Conservation (phyloP, 2,113 vertebrate species). For the Engraulis encrasicolus region DNA sequence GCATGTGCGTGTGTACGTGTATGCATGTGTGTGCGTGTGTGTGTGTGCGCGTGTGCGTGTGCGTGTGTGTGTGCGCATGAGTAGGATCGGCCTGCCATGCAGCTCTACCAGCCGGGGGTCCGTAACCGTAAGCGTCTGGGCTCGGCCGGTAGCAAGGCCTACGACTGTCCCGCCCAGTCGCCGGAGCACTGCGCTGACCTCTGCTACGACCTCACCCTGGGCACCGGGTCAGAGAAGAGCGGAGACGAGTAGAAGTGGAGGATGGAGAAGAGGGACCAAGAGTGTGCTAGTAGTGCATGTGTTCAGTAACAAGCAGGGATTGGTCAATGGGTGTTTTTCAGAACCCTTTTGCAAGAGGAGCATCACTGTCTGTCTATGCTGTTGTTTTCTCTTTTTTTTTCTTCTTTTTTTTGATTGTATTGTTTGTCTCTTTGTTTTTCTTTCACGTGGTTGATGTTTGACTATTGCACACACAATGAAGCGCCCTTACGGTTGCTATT, state of each 20-base stretch:
- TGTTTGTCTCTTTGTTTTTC: background rate
- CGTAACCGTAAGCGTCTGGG: slow-evolving; percentile 81
- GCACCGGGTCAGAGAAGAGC: slow-evolving; percentile 77
- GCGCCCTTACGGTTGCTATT: background rate
- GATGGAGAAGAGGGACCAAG: background rate
- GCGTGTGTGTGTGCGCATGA: slow-evolving; percentile 42
- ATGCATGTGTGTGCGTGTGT: slow-evolving; percentile 28
- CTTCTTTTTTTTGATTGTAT: background rate
- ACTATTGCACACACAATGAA: background rate
- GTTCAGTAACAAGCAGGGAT: background rate
- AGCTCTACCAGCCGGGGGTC: slow-evolving; percentile 89
- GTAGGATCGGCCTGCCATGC: slow-evolving; percentile 92
- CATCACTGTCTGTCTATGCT: background rate
- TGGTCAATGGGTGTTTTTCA: background rate
- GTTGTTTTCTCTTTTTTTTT: background rate
- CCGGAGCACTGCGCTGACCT: slow-evolving; percentile 75
- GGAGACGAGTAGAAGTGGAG: slow-evolving; percentile 72
- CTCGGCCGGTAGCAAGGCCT: slow-evolving; percentile 80
- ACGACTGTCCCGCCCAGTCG: slow-evolving; percentile 73
- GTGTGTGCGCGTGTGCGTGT: slow-evolving; percentile 44
- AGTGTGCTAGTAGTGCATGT: background rate
- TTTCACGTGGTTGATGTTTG: background rate
- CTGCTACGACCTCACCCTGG: slow-evolving; percentile 74
- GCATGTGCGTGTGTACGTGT: too few species aligned
- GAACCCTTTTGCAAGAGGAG: background rate